These are phyloP conservation scores for Caenorhabditis sp. DNA, from an alignment of 2,888 invertebrate genomes.

Conservation along the genomic window DNA sequence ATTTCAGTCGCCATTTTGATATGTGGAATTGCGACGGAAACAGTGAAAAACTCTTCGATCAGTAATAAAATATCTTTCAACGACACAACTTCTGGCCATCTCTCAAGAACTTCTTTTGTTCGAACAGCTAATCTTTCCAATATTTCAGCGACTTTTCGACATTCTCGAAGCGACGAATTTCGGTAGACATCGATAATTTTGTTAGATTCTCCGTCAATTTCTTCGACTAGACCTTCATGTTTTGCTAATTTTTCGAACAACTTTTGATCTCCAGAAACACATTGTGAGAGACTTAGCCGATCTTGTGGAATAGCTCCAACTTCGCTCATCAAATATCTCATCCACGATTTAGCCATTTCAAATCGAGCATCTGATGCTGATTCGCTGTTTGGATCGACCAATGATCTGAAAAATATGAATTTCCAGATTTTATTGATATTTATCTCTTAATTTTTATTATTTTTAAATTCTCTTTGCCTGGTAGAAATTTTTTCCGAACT, in stretches of 20 bases:
- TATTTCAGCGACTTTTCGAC: conserved; percentile 38
- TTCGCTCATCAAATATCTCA: conserved; percentile 44
- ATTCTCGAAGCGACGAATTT: conserved; percentile 37
- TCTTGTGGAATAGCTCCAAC: conserved; percentile 25
- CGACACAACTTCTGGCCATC: conserved; percentile 59
- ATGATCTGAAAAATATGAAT: conserved; percentile 7
- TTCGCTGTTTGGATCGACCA: conserved; percentile 19
- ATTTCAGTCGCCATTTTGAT: conserved; percentile 88
- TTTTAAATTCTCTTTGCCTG: no score
- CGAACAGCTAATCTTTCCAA: conserved; percentile 34
- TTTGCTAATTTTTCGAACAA: conserved; percentile 23
- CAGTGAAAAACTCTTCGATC: conserved; percentile 50
- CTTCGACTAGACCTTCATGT: conserved; percentile 25
- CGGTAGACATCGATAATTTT: conserved; percentile 38
- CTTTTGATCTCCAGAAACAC: conserved; percentile 31
- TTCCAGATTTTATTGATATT: neutral
- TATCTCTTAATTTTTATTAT: no score
- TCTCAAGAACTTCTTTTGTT: conserved; percentile 42
- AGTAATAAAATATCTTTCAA: conserved; percentile 48
- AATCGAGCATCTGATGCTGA: conserved; percentile 25
- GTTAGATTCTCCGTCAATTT: conserved; percentile 9
- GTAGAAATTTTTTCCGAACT: no score
- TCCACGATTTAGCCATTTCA: conserved; percentile 45
- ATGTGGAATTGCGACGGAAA: conserved; percentile 78
- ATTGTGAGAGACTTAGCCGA: conserved; percentile 6